These are phyloP conservation scores for Corythoichthys haematopterus DNA, from an alignment of 2,113 vertebrate species.

Conservation along the genomic window DNA sequence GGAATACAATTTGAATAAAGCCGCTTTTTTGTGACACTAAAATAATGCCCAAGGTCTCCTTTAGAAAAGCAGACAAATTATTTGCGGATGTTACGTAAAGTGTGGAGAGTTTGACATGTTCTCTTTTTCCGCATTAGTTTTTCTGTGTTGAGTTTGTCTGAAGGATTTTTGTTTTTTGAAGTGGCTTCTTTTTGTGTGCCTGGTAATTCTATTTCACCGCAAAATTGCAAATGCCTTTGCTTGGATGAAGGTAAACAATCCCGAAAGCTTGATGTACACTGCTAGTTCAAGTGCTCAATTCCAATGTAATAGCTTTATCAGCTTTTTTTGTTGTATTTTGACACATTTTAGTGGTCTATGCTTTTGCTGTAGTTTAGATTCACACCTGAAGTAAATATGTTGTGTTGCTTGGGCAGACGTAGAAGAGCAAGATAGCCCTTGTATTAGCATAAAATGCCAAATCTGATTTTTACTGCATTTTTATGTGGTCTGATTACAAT, in stretches of 20 bases:
- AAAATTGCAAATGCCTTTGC: neutral
- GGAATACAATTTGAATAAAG: slow-evolving; percentile 27
- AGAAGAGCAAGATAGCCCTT: no score
- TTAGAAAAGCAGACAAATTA: slow-evolving; percentile 16
- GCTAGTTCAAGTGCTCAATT: neutral
- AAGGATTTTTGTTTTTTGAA: neutral
- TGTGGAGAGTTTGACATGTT: neutral
- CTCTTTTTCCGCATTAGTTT: neutral
- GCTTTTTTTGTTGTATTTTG: neutral
- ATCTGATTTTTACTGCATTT: no score
- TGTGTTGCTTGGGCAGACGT: no score
- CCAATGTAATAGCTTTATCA: neutral
- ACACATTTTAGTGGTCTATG: no score
- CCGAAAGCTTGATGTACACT: neutral
- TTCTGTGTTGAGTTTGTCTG: neutral
- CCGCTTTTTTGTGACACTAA: slow-evolving; percentile 16
- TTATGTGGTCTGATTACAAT: no score
- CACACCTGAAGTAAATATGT: no score
- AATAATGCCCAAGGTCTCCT: slow-evolving; percentile 6
- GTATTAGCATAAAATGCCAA: no score
- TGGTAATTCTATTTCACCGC: no score
- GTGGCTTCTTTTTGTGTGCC: neutral
- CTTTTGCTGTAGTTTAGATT: no score
- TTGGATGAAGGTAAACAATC: neutral
- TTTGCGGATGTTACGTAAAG: slow-evolving; percentile 1